Percentiles rank a stretch among this genome's conserved stretches.
Conservation (phyloP, 2,113 vertebrate genomes). For the Carettochelys insculpta region DNA sequence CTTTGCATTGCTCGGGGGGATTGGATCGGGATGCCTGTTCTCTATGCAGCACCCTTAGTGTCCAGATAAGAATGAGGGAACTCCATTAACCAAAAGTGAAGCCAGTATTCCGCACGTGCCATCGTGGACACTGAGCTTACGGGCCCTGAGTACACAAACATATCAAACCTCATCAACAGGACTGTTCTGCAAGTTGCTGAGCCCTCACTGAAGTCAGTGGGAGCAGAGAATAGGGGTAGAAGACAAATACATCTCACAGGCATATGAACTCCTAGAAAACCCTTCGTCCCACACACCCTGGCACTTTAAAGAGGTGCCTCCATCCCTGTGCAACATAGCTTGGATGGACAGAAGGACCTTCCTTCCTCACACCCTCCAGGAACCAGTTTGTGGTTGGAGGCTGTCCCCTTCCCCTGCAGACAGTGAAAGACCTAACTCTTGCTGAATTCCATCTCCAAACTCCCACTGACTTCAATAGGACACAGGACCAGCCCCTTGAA, state of each 20-base stretch:
- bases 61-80: not conserved
- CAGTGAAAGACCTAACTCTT: not conserved
- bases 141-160: not conserved
- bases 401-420: no score
- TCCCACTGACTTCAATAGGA: not conserved
- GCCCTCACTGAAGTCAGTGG: not conserved
- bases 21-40: not conserved
- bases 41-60: not conserved
- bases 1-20: not conserved
- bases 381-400: no score
- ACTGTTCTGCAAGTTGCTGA: not conserved
- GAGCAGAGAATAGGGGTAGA: not conserved
- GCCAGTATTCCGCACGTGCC: not conserved
- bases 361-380: not conserved
- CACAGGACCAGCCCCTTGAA: not conserved
- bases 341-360: not conserved
- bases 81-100: not conserved
- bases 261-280: not conserved
- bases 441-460: not conserved
- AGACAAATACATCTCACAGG: not conserved
- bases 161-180: not conserved
- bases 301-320: not conserved
- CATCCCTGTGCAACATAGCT: not conserved
- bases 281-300: not conserved
- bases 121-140: no score